Evolutionary conservation across 1,140 invertebrate genomes (phyloP), one percentile per base, ranked within the genome.

Genomic region (Brachionus sp.): DNA sequence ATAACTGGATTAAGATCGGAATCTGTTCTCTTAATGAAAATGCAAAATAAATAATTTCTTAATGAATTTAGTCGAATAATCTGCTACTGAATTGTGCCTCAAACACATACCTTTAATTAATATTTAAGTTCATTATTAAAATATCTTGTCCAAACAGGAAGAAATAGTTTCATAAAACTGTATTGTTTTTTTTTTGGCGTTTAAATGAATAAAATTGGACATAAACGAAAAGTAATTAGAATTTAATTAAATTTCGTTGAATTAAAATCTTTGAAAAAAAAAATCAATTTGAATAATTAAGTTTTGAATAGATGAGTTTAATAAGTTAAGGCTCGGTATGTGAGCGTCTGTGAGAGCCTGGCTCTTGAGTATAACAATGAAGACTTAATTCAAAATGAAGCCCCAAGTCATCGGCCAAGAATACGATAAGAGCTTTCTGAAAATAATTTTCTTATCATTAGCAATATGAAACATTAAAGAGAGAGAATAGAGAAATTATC

Each of bases 221-320:
- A 29, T 35, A 70, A 70, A 70, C 37, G 66, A 19, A 70, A 66
- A 66, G 64, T 66, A 66, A 7, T 66, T n/a, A 33, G 37, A 39
- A 70, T 70, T 70, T 70, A 70, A 70, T 70, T 70, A 70, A 70
- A 70, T 37, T 37, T 37, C 37, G n/a, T 39, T 70, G 13, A 37
- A 37, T 37, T 33, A 57, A 57, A 57, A 64, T 29, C 10, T 25
- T 12, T 25, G 23, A 16, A 12, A 64, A 29, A 12, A 64, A 29
- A 70, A 70, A 70, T 70, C 66, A 70, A 70, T 70, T 70, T 70
- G 66, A 70, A 70, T 70, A 70, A 70, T 70, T 70, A 70, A 39
- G 16, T 39, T 33, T 39, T 70, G 33, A 70, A 70, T 70, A 19
- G 29, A 29, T 33, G 4, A 70, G 37, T 39, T 70, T 35, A 70